These are phyloP conservation scores for Macrosteles quadrilineatus DNA, from an alignment of 1,140 invertebrate genomes.

Conservation along the genomic window DNA sequence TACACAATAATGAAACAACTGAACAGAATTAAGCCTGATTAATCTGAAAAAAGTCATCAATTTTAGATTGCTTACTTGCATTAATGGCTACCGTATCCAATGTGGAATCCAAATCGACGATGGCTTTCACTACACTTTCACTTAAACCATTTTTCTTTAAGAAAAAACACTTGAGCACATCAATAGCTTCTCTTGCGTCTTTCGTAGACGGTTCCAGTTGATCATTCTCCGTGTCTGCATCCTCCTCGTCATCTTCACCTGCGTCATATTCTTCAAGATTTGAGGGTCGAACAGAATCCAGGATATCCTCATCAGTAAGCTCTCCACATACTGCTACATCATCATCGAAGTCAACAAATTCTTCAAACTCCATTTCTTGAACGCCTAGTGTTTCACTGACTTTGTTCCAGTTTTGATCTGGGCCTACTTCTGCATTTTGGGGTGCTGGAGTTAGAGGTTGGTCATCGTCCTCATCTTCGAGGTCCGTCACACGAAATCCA, in stretches of 20 bases:
- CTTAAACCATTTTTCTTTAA: background rate
- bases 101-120: background rate
- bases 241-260: background rate
- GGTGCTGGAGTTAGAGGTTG: background rate
- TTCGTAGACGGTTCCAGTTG: background rate
- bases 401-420: background rate
- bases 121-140: background rate
- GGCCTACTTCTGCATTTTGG: background rate
- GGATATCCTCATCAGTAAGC: no score
- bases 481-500: no score
- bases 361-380: background rate
- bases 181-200: background rate
- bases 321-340: no score
- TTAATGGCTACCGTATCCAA: background rate
- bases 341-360: background rate
- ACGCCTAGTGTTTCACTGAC: background rate
- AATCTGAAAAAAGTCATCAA: background rate
- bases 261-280: background rate
- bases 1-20: no score
- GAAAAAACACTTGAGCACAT: background rate
- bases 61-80: background rate
- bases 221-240: background rate
- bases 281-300: no score
- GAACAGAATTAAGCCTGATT: no score
- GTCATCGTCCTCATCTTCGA: background rate